Evolutionary conservation across 2,797 vertebrate genomes (phyloP).

Genomic region (Sternarchorhynchus goeldii): DNA sequence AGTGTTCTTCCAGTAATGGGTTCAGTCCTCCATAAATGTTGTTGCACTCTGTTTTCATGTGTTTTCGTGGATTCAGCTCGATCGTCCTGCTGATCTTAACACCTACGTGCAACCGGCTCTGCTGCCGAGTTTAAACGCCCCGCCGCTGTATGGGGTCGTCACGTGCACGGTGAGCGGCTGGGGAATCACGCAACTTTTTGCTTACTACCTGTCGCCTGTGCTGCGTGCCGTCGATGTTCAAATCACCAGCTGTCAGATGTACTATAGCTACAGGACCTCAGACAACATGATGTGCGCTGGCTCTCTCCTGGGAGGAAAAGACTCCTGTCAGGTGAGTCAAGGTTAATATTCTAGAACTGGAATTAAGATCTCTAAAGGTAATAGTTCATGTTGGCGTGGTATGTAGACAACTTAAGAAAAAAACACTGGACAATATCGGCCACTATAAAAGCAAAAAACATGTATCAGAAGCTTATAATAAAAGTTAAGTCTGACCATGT

Average conservation of each 20-base stretch:
- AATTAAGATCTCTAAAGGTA: not conserved
- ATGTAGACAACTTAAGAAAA: too few species aligned
- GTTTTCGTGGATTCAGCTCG: constrained; percentile 61
- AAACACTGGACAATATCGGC: too few species aligned
- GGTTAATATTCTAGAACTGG: not conserved
- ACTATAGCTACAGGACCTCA: constrained; percentile 75
- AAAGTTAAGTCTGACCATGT: too few species aligned
- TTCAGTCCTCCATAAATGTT: too few species aligned
- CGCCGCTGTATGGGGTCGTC: constrained; percentile 31
- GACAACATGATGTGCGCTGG: constrained; percentile 79
- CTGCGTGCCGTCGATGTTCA: constrained; percentile 73
- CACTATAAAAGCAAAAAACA: too few species aligned
- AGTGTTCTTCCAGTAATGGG: too few species aligned
- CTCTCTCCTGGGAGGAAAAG: constrained; percentile 69
- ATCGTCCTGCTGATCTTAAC: constrained; percentile 65
- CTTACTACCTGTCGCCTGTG: constrained; percentile 66
- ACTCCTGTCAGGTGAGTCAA: constrained; percentile 76
- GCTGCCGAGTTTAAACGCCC: constrained; percentile 53
- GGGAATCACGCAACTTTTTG: constrained; percentile 72
- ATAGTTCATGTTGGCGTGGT: too few species aligned
- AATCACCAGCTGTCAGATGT: constrained; percentile 70
- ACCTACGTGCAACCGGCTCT: constrained; percentile 46
- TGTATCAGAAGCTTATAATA: too few species aligned
- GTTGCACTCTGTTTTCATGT: not conserved
- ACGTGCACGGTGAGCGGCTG: constrained; percentile 78